Evolutionary conservation across 2,797 vertebrate species (phyloP), one percentile per base, ranked within the genome.

Genomic region (Dromococcyx pavoninus): DNA sequence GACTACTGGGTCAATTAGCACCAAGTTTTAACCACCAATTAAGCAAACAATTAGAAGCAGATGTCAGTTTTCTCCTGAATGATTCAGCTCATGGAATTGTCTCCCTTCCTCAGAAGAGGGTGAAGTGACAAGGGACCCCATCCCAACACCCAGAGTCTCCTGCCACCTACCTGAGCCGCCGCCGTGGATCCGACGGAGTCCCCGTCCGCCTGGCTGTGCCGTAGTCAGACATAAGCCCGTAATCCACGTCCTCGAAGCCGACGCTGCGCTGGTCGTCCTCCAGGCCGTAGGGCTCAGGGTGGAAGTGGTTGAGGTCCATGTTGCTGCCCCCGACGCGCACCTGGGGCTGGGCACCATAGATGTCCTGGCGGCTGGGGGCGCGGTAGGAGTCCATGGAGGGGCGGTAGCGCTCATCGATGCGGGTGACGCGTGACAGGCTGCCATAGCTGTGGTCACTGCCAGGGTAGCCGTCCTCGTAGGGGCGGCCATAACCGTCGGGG

Each of bases 201-300:
- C 98, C 92, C 24, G 98, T 94, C 27, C 98, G 98, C 18, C 99
- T 98, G 93, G 99, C 98, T 0, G 99, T 99, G 97, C 99, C 98
- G 8, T 98, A 99, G 97, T 99, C 98, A 1, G 98, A 95, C 87
- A 98, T 96, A 97, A 99, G 97, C 92, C 99, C 98, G 7, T 99
- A 99, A 95, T 99, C 99, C 8, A 98, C 97, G 4, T 99, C 99
- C 13, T 99, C 99, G 0, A 98, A 99, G 81, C 98, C 99, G 94
- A 99, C 93, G 53, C 99, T 99, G 91, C 98, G 98, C 92, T 99
- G 99, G 96, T 99, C 99, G 4, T 99, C 99, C 95, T 99, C 99
- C 81, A 99, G 96, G 61, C 99, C 99, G 0, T 99, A 99, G 0
- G 98, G 98, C 62, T 99, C 99, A 0, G 99, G 97, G 51, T 99